Evolutionary conservation across 2,797 vertebrate species (phyloP).

Genomic region (Acrossocheilus fasciatus): DNA sequence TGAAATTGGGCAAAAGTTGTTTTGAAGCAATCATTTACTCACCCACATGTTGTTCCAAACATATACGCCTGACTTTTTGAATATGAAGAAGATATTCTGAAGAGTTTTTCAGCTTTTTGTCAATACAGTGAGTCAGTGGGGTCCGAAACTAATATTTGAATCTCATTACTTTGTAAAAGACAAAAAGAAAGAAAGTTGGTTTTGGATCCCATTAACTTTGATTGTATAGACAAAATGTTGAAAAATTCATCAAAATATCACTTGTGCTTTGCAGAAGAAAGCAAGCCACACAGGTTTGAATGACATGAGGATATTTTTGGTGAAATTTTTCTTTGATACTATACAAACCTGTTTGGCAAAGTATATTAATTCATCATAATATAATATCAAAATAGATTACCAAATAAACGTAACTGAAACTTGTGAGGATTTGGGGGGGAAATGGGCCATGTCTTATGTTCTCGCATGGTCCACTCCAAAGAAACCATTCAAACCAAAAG

Average conservation of each 20-base stretch:
- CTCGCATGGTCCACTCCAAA: background rate
- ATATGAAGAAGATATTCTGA: too few species aligned
- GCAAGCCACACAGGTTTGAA: background rate
- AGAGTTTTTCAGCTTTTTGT: background rate
- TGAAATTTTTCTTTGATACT: background rate
- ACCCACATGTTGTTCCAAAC: background rate
- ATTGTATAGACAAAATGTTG: background rate
- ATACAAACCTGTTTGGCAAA: background rate
- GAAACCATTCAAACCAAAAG: constrained; percentile 1
- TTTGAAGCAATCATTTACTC: background rate
- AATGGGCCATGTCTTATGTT: background rate
- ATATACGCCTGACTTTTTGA: too few species aligned
- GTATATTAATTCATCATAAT: background rate
- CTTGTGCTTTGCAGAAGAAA: background rate
- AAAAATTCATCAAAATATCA: background rate
- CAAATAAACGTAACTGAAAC: background rate
- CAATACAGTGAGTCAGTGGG: background rate
- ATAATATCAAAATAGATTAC: background rate
- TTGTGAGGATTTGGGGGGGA: background rate
- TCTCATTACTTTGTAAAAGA: background rate
- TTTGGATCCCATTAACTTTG: background rate
- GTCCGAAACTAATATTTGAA: background rate
- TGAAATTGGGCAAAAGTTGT: background rate
- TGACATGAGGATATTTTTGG: background rate
- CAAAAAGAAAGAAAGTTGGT: background rate